Conservation (phyloP, 2,888 invertebrate genomes). For the Ferdinandea cuprea region DNA sequence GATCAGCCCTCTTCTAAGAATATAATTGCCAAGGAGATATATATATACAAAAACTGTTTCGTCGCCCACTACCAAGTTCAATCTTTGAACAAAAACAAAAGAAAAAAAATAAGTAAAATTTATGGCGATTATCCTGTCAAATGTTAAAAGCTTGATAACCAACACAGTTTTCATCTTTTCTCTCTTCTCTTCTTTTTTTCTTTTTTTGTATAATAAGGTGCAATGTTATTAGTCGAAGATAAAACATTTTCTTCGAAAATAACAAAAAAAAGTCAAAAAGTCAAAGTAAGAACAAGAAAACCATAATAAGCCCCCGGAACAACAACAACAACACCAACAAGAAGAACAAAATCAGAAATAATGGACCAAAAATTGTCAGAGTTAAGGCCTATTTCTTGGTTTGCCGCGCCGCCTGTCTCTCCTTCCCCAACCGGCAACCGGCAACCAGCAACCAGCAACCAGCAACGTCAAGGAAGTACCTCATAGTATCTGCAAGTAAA, state of each 20-base stretch:
- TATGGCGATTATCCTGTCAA: conserved; percentile 78
- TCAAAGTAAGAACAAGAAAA: conserved; percentile 31
- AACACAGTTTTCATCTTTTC: conserved; percentile 27
- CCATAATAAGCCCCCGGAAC: conserved; percentile 35
- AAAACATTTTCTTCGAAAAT: conserved; percentile 43
- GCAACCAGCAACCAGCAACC: too few species aligned
- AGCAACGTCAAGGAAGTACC: neutral
- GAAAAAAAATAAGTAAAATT: conserved; percentile 76
- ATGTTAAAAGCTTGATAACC: conserved; percentile 77
- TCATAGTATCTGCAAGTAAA: conserved; percentile 64
- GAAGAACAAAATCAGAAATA: conserved; percentile 59
- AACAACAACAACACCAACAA: conserved; percentile 17
- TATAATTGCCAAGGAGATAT: conserved; percentile 25
- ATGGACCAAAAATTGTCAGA: conserved; percentile 72
- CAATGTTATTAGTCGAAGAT: conserved; percentile 73
- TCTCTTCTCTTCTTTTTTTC: conserved; percentile 4
- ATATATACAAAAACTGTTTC: too few species aligned
- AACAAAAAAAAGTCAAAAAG: conserved; percentile 34
- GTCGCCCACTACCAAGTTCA: too few species aligned
- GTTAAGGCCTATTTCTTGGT: conserved; percentile 40
- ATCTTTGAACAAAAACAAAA: conserved; percentile 5
- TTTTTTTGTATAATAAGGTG: conserved; percentile 34
- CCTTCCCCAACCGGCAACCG: conserved; percentile 2
- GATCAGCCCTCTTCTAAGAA: too few species aligned
- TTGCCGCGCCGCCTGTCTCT: neutral